A percentile compares a stretch with the other conserved stretches of the same genome.
These are phyloP conservation scores for Pseudonaja textilis DNA, from an alignment of 2,113 vertebrate species.

Conservation along the genomic window DNA sequence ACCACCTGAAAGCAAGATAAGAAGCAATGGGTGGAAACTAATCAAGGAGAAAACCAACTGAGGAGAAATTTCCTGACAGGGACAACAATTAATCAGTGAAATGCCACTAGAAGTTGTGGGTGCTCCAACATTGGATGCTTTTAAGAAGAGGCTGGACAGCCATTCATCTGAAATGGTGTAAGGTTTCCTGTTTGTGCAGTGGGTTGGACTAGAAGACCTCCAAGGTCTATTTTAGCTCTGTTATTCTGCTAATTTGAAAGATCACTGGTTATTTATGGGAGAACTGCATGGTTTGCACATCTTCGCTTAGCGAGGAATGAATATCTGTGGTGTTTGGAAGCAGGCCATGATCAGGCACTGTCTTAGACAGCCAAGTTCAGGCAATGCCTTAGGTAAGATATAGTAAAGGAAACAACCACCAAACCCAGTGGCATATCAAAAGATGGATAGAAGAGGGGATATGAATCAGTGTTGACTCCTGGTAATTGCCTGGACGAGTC, in stretches of 20 bases:
- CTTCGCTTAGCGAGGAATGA: not conserved
- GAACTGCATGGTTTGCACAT: not conserved
- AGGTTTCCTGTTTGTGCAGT: too few species aligned
- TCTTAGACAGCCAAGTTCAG: not conserved
- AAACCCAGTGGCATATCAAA: not conserved
- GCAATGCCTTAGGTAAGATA: not conserved
- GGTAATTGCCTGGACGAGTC: not conserved
- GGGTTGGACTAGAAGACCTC: too few species aligned
- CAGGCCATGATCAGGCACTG: not conserved
- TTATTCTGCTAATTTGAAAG: not conserved
- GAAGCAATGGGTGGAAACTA: too few species aligned
- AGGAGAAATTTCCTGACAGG: too few species aligned
- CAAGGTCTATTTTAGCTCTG: too few species aligned
- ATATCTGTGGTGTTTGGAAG: not conserved
- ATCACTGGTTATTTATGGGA: not conserved
- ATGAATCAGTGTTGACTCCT: not conserved
- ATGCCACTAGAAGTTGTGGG: too few species aligned
- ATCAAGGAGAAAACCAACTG: too few species aligned
- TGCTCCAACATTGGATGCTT: too few species aligned
- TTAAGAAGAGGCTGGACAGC: too few species aligned
- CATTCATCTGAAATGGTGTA: too few species aligned
- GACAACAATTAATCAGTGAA: too few species aligned
- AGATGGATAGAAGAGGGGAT: not conserved
- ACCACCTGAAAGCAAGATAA: too few species aligned
- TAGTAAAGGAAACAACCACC: not conserved